Percentiles rank a stretch among this genome's conserved stretches.
phyloP scores from a whole-genome alignment of 2,113 vertebrate species.

The Osmerus eperlanus region DNA sequence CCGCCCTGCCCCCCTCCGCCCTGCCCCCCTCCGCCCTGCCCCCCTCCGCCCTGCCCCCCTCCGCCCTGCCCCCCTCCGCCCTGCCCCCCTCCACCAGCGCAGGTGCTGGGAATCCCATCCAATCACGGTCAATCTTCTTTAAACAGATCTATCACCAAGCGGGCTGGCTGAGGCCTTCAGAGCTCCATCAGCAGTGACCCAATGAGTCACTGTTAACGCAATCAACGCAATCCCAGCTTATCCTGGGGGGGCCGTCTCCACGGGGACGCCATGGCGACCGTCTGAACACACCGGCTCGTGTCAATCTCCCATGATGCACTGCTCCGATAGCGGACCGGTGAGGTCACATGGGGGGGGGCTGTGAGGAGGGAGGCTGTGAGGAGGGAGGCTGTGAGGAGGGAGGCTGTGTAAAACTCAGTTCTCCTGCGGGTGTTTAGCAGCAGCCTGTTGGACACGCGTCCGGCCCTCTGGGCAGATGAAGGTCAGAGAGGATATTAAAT shows the following conservation, averaged over 20 bases:
- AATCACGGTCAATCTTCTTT: constrained; percentile 71
- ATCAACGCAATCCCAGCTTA: constrained; percentile 71
- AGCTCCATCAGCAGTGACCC: constrained; percentile 71
- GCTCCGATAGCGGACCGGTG: constrained; percentile 38
- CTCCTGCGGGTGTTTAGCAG: constrained; percentile 63
- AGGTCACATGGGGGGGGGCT: too few relatives aligned
- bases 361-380: not conserved
- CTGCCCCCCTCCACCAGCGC: constrained; percentile 14
- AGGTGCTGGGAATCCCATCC: constrained; percentile 68
- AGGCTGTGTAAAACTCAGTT: constrained; percentile 41
- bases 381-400: too few relatives aligned
- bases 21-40: too few relatives aligned
- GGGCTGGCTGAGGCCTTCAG: constrained; percentile 60
- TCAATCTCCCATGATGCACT: constrained; percentile 63
- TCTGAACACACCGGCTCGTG: constrained; percentile 56
- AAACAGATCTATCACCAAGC: constrained; percentile 69
- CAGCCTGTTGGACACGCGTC: too few relatives aligned
- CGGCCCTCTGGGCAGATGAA: too few relatives aligned
- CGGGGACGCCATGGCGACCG: constrained; percentile 62
- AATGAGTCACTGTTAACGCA: constrained; percentile 70
- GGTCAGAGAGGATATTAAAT: too few relatives aligned
- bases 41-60: not conserved
- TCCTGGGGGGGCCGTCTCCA: constrained; percentile 63
- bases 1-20: too few relatives aligned
- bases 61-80: too few relatives aligned